phyloP scores from a whole-genome alignment of 2,797 vertebrate species.

The Pelochelys cantorii region DNA sequence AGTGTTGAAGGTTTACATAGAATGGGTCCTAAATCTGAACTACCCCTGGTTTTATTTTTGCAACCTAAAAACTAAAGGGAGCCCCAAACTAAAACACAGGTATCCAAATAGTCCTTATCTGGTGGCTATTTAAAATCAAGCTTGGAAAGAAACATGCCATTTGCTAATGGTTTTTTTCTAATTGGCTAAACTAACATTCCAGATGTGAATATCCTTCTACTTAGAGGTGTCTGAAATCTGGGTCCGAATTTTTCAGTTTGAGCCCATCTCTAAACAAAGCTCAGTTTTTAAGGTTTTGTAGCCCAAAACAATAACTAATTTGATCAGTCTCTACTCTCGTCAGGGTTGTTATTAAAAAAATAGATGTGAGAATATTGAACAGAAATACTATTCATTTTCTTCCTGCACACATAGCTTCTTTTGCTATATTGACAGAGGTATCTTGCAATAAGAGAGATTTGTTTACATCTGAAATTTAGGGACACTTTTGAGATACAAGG shows the following conservation, averaged over 20 bases:
- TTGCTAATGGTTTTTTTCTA: neutral
- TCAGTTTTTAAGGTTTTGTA: accelerated
- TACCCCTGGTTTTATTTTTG: neutral
- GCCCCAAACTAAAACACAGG: neutral
- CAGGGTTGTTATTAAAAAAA: accelerated
- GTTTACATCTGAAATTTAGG: neutral
- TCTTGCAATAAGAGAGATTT: neutral
- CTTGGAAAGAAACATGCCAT: accelerated
- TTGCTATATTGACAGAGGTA: accelerated
- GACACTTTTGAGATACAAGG: slow-evolving; percentile 30
- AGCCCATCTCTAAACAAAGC: neutral
- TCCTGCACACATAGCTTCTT: accelerated
- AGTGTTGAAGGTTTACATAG: neutral
- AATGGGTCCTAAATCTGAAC: neutral
- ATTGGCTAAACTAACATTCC: neutral
- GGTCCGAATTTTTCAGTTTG: neutral
- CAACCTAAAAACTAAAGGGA: neutral
- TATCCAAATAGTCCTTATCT: neutral
- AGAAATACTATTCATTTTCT: neutral
- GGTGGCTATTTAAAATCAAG: accelerated
- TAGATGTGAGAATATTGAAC: neutral
- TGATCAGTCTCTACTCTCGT: neutral
- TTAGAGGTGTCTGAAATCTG: accelerated
- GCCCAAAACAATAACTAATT: accelerated
- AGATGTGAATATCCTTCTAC: neutral